phyloP scores from a whole-genome alignment of 2,113 vertebrate species.

The Zosterops lateralis region DNA sequence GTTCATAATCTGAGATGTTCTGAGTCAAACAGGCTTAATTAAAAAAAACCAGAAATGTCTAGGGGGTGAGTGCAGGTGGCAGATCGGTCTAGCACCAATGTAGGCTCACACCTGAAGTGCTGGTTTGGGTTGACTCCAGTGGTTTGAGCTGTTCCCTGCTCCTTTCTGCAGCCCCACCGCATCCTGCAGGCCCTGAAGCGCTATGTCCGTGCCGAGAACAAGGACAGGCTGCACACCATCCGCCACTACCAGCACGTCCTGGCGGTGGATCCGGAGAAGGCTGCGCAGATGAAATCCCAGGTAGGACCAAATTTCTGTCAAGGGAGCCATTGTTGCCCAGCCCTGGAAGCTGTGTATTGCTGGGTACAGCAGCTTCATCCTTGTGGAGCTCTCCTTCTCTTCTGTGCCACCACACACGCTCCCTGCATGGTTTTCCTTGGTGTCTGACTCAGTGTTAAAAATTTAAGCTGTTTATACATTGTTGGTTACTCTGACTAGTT shows the following conservation, averaged over 20 bases:
- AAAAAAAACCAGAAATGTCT: background rate
- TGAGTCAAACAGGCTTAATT: background rate
- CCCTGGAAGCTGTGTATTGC: background rate
- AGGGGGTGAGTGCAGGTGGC: background rate
- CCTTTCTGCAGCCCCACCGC: slow-evolving; percentile 83
- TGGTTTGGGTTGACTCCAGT: background rate
- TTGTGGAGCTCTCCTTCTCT: background rate
- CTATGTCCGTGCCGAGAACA: slow-evolving; percentile 93
- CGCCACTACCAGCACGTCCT: slow-evolving; percentile 96
- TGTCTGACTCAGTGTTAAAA: background rate
- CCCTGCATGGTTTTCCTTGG: background rate
- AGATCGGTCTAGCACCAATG: background rate
- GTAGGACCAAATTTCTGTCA: slow-evolving; percentile 39
- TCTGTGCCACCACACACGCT: background rate
- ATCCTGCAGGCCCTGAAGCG: slow-evolving; percentile 91
- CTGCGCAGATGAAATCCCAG: slow-evolving; percentile 98
- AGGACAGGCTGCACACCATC: slow-evolving; percentile 94
- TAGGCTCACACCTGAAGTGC: background rate
- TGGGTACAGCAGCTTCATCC: background rate
- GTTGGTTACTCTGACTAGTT: background rate
- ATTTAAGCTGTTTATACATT: background rate
- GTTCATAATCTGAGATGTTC: background rate
- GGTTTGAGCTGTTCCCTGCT: background rate
- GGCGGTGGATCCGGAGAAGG: slow-evolving; percentile 95
- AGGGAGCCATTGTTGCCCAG: background rate